These are phyloP conservation scores for Bambusicola thoracicus DNA, from an alignment of 2,113 vertebrate genomes.

Conservation along the genomic window DNA sequence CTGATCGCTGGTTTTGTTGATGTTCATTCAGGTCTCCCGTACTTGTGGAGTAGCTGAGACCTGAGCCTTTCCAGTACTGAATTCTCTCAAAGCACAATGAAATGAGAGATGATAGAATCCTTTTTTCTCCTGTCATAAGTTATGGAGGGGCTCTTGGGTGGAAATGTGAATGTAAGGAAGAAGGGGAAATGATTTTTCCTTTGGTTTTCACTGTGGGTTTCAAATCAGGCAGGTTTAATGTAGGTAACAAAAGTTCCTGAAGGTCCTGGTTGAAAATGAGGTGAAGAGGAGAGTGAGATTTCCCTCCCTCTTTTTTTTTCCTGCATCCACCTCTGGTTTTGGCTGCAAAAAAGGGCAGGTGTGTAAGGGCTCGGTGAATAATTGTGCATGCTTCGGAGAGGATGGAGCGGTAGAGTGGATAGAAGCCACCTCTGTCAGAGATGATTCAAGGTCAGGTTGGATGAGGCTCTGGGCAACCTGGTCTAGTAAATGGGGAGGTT, in stretches of 20 bases:
- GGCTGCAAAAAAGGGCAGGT: background rate
- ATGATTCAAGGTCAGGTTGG: too few species aligned
- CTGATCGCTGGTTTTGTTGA: background rate
- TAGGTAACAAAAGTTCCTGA: background rate
- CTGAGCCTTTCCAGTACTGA: fast-evolving
- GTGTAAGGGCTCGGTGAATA: background rate
- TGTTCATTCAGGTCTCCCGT: background rate
- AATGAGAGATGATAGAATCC: background rate
- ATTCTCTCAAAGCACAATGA: background rate
- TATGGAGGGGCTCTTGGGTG: background rate
- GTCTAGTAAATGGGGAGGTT: too few species aligned
- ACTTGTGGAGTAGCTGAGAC: background rate
- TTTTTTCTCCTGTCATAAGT: background rate
- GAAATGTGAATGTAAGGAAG: background rate
- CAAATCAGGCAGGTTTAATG: background rate
- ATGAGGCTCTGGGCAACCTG: too few species aligned
- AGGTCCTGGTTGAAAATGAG: background rate
- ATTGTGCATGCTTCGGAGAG: background rate
- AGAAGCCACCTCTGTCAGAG: background rate
- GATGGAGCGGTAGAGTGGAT: background rate
- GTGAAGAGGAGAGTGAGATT: background rate
- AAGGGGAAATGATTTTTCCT: background rate
- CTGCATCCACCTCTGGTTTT: background rate
- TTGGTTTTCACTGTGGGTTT: background rate
- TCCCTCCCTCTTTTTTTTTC: background rate